phyloP scores from a whole-genome alignment of 2,888 invertebrate genomes.

The Morinoia aosen region DNA sequence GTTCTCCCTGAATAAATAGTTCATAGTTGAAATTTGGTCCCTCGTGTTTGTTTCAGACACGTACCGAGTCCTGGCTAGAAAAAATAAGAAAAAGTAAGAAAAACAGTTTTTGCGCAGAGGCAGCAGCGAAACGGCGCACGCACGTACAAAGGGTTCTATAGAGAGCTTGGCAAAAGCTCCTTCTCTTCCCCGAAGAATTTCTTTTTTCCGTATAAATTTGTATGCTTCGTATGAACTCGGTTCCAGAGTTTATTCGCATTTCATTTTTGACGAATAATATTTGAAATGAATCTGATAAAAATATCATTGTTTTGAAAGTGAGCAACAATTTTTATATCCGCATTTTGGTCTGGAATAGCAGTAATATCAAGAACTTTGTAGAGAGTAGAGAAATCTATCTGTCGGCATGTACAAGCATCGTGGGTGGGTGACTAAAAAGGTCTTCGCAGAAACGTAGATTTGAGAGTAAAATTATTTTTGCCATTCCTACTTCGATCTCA shows the following conservation, averaged over 20 bases:
- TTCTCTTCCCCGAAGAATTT: background rate
- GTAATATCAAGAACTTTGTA: too few relatives aligned
- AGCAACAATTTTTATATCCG: too few relatives aligned
- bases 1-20: background rate
- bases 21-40: background rate
- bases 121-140: background rate
- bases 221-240: background rate
- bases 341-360: too few relatives aligned
- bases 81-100: background rate
- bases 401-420: too few relatives aligned
- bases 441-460: too few relatives aligned
- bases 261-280: background rate
- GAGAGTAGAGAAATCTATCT: too few relatives aligned
- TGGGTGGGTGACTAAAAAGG: too few relatives aligned
- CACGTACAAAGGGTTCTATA: background rate
- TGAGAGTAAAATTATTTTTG: too few relatives aligned
- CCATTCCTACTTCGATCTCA: too few relatives aligned
- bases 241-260: too few relatives aligned
- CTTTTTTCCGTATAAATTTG: background rate
- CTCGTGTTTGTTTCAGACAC: background rate
- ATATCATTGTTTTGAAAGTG: too few relatives aligned
- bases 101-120: background rate
- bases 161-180: background rate
- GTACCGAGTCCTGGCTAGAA: background rate
- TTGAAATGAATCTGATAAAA: background rate